A percentile compares a stretch with the other conserved stretches of the same genome.
phyloP scores from a whole-genome alignment of 1,140 invertebrate genomes.

The Drosophila sechellia region DNA sequence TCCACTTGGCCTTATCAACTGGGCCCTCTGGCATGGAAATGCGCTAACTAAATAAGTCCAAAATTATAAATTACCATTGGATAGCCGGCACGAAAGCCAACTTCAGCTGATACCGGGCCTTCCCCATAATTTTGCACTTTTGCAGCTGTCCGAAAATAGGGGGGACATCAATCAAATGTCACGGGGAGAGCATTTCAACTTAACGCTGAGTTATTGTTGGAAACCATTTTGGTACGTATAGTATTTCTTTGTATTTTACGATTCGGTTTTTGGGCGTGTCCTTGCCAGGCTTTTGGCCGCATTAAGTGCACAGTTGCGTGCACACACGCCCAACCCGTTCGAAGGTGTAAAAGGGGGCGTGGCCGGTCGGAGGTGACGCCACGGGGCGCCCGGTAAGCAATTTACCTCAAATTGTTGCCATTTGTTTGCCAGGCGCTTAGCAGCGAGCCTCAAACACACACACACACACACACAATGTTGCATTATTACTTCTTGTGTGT shows the following conservation, averaged over 20 bases:
- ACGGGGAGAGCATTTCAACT: slow-evolving; percentile 61
- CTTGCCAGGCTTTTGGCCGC: slow-evolving; percentile 37
- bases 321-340: slow-evolving; percentile 65
- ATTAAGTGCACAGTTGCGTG: slow-evolving; percentile 76
- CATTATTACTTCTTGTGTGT: slow-evolving; percentile 65
- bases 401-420: slow-evolving; percentile 80
- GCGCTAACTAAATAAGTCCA: slow-evolving; percentile 44
- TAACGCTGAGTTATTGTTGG: slow-evolving; percentile 53
- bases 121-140: slow-evolving; percentile 60
- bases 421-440: slow-evolving; percentile 69
- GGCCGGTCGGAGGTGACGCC: slow-evolving; percentile 55
- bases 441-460: slow-evolving; percentile 8
- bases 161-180: slow-evolving; percentile 74
- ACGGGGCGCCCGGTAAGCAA: slow-evolving; percentile 66
- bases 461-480: slow-evolving; percentile 22
- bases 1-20: slow-evolving; percentile 18
- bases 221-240: slow-evolving; percentile 20
- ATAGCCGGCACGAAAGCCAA: slow-evolving; percentile 59
- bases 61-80: slow-evolving; percentile 67
- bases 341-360: slow-evolving; percentile 65
- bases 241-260: slow-evolving; percentile 26
- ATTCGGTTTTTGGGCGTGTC: slow-evolving; percentile 60
- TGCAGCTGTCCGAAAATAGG: slow-evolving; percentile 59
- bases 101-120: slow-evolving; percentile 54
- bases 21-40: slow-evolving; percentile 25